Conservation (phyloP, 2,888 invertebrate genomes). For the Drosophila paracracens region DNA sequence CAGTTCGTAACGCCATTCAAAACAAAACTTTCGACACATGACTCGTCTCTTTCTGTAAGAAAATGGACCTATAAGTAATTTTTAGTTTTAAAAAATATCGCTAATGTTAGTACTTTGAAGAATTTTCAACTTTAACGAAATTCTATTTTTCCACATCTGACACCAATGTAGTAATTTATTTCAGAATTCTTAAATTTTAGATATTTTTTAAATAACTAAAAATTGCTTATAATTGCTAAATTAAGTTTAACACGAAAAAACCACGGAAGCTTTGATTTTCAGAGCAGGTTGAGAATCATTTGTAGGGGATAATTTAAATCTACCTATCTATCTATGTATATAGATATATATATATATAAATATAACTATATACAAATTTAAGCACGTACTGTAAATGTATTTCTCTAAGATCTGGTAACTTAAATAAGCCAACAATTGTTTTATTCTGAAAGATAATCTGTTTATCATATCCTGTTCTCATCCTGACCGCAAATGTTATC, state of each 20-base stretch:
- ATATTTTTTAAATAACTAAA: neutral
- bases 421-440: neutral
- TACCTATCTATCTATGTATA: no score
- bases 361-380: neutral
- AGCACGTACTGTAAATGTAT: neutral
- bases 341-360: neutral
- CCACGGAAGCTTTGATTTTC: no score
- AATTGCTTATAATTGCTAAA: no score
- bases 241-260: no score
- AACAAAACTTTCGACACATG: neutral
- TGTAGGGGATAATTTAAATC: neutral
- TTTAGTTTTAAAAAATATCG: neutral
- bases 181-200: no score
- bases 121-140: neutral
- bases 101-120: neutral
- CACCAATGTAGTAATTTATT: no score
- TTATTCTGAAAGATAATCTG: conserved; percentile 9
- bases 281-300: neutral
- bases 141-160: neutral
- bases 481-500: conserved; percentile 35
- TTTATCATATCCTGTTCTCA: conserved; percentile 17
- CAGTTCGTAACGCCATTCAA: neutral
- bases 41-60: neutral
- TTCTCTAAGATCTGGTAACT: neutral
- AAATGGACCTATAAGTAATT: neutral